phyloP scores from a whole-genome alignment of 2,113 vertebrate species.

The Malurus elegans region DNA sequence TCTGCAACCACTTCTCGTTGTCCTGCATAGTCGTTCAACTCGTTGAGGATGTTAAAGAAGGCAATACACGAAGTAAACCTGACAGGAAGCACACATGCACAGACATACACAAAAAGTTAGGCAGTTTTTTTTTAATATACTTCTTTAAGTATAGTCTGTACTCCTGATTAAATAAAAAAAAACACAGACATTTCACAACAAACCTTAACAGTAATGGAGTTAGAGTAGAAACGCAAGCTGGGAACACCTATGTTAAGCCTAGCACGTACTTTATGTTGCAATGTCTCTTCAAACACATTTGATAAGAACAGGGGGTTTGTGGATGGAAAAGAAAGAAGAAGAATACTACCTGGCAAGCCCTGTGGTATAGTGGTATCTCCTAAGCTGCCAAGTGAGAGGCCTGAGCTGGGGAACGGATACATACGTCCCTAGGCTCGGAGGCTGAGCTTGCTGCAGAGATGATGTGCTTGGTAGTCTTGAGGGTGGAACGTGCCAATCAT shows the following conservation, averaged over 20 bases:
- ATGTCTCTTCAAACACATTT: slow-evolving; percentile 53
- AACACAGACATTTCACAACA: neutral
- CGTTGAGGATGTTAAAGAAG: slow-evolving; percentile 94
- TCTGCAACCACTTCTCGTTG: slow-evolving; percentile 98
- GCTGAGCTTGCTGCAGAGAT: slow-evolving; percentile 75
- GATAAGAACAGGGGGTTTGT: slow-evolving; percentile 45
- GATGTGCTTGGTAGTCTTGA: slow-evolving; percentile 69
- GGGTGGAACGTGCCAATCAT: slow-evolving; percentile 73
- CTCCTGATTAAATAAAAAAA: neutral
- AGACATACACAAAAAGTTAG: slow-evolving; percentile 15
- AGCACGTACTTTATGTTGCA: neutral
- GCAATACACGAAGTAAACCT: slow-evolving; percentile 95
- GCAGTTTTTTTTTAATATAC: neutral
- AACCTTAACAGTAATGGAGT: slow-evolving; percentile 1
- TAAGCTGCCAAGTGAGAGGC: slow-evolving; percentile 72
- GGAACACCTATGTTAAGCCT: slow-evolving; percentile 50
- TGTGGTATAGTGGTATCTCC: slow-evolving; percentile 72
- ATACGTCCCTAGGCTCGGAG: slow-evolving; percentile 69
- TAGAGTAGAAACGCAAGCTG: slow-evolving; percentile 17
- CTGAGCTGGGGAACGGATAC: slow-evolving; percentile 70
- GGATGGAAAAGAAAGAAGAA: slow-evolving; percentile 71
- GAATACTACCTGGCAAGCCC: slow-evolving; percentile 76
- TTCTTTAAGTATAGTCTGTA: neutral
- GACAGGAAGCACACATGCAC: slow-evolving; percentile 37
- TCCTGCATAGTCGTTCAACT: slow-evolving; percentile 95